Percentiles rank a stretch among this genome's conserved stretches.
Conservation (phyloP, 1,140 invertebrate genomes). For the Dendrolimus kikuchii region DNA sequence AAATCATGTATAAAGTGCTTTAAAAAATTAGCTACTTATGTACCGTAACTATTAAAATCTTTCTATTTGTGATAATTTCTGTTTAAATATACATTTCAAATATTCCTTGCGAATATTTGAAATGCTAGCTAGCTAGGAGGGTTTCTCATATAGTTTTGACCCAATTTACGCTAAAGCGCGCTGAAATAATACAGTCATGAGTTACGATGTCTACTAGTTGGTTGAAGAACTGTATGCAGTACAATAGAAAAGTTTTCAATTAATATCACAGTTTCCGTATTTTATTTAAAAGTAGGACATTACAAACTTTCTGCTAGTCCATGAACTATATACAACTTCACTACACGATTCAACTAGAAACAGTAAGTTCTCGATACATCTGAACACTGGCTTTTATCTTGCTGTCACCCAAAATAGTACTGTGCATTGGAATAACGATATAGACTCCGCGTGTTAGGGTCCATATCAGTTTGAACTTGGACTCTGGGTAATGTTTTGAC, state of each 20-base stretch:
- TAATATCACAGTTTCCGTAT: constrained; percentile 71
- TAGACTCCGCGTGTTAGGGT: constrained; percentile 66
- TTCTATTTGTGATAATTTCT: too few relatives aligned
- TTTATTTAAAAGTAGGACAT: constrained; percentile 58
- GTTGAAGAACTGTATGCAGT: constrained; percentile 35
- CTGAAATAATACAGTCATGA: not conserved
- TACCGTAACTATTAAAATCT: too few relatives aligned
- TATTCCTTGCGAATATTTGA: too few relatives aligned
- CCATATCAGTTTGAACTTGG: constrained; percentile 60
- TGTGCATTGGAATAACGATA: constrained; percentile 71
- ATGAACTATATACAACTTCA: constrained; percentile 40
- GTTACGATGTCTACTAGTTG: constrained; percentile 32
- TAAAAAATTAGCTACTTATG: too few relatives aligned
- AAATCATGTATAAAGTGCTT: too few relatives aligned
- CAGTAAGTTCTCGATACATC: constrained; percentile 71
- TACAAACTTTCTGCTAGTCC: constrained; percentile 39
- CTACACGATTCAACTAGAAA: constrained; percentile 66
- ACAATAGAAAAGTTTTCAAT: constrained; percentile 63
- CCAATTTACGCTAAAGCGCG: not conserved
- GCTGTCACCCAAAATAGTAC: constrained; percentile 71
- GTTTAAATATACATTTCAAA: too few relatives aligned
- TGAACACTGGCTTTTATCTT: constrained; percentile 57
- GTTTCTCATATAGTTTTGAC: too few relatives aligned
- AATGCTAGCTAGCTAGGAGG: too few relatives aligned
- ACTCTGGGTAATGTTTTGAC: constrained; percentile 60